Percentiles rank a stretch among this genome's conserved stretches.
These are phyloP conservation scores for Cervus canadensis DNA, from an alignment of 2,113 vertebrate species.

Conservation along the genomic window DNA sequence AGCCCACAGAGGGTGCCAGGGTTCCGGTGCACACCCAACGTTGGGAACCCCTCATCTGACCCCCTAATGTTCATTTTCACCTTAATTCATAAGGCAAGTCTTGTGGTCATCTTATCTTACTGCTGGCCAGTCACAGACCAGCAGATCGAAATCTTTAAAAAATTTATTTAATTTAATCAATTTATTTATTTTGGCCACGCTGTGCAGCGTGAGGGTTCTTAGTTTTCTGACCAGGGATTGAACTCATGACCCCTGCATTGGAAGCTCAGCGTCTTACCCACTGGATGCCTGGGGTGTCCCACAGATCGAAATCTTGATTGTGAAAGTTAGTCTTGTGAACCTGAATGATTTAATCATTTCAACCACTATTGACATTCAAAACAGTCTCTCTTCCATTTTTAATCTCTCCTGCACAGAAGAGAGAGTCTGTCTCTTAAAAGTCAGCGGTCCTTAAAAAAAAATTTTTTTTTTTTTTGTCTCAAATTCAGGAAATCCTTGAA, in stretches of 20 bases:
- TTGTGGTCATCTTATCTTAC: not conserved
- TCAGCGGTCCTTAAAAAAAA: not conserved
- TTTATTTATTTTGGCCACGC: not conserved
- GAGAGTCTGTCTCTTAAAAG: not conserved
- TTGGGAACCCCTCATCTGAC: not conserved
- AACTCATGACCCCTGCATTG: not conserved
- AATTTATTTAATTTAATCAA: not conserved
- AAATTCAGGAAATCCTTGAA: slow-evolving; percentile 91
- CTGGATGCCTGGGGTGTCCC: not conserved
- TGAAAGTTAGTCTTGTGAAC: fast-evolving
- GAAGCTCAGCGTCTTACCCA: not conserved
- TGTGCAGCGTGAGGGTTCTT: not conserved
- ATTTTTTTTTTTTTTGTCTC: not conserved
- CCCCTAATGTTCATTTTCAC: not conserved
- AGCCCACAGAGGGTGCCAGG: fast-evolving
- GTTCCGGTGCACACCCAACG: not conserved
- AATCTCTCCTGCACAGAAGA: not conserved
- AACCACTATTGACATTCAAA: not conserved
- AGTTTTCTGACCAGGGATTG: not conserved
- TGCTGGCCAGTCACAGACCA: not conserved
- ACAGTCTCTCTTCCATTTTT: not conserved
- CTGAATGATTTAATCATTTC: too few relatives aligned
- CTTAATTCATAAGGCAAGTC: not conserved
- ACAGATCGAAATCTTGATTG: not conserved
- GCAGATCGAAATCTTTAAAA: not conserved